A percentile compares a stretch with the other conserved stretches of the same genome.
These are phyloP conservation scores for Brachionichthys hirsutus DNA, from an alignment of 2,113 vertebrate genomes.

Conservation along the genomic window DNA sequence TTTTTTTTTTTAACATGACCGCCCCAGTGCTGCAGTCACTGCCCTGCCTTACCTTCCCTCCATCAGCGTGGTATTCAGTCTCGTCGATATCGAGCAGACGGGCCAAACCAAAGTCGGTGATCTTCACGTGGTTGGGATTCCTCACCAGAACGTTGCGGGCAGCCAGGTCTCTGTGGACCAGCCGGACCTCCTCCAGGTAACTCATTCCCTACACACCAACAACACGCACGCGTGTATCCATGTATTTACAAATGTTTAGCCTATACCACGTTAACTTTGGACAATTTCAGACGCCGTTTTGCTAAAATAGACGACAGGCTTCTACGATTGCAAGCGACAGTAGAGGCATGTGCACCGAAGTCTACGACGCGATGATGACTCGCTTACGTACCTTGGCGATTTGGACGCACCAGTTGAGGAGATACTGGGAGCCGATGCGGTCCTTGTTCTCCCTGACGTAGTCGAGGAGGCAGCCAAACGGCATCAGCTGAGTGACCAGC, in stretches of 20 bases:
- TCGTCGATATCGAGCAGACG: constrained; percentile 93
- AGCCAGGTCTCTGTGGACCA: constrained; percentile 95
- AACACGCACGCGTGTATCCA: constrained; percentile 6
- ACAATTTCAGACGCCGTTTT: too few relatives aligned
- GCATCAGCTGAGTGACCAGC: constrained; percentile 98
- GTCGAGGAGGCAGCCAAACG: constrained; percentile 94
- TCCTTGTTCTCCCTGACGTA: constrained; percentile 94
- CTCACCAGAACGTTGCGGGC: constrained; percentile 96
- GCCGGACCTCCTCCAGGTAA: constrained; percentile 91
- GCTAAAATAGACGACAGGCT: too few relatives aligned
- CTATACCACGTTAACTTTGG: too few relatives aligned
- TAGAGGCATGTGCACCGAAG: background rate
- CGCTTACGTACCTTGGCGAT: constrained; percentile 88
- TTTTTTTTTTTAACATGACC: background rate
- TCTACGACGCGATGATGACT: too few relatives aligned
- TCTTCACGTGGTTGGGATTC: constrained; percentile 95
- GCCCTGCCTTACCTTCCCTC: constrained; percentile 84
- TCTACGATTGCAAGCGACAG: background rate
- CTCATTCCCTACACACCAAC: constrained; percentile 86
- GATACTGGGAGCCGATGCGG: constrained; percentile 88
- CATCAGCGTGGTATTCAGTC: constrained; percentile 94
- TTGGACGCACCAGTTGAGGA: constrained; percentile 99
- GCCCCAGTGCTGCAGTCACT: background rate
- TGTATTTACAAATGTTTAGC: constrained; percentile 26
- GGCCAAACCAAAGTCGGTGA: constrained; percentile 94